Evolutionary conservation across 2,113 vertebrate genomes (phyloP), one percentile per base, ranked within the genome.

Genomic region (Trichomycterus rosablanca): DNA sequence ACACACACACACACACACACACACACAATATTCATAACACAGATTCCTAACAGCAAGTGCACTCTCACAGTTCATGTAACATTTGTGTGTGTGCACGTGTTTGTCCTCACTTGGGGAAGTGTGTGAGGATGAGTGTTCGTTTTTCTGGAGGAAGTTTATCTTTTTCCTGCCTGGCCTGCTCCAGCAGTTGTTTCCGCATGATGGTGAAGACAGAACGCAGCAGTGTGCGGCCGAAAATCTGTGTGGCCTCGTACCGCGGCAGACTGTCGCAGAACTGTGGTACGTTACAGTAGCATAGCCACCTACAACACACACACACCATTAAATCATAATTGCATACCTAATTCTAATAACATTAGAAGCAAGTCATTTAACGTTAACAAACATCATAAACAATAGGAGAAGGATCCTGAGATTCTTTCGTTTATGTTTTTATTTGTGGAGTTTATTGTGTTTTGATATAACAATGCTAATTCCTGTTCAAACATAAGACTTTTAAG

Each of bases 181-280:
- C 95, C 77, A 97, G 82, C 65, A 99, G 88, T 1, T 98, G 96
- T 15, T 95, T 87, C 61, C 95, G 90, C 95, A 99, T 97, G 3
- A 98, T 90, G 0, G 95, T 94, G 81, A 99, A 99, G 54, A 98
- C 94, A 0, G 96, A 94, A 53, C 93, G 93, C 52, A 99, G 82
- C 69, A 99, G 76, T 0, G 92, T 97, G 67, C 95, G 88, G 44
- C 96, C 96, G 0, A 98, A 99, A 69, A 97, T 92, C 87, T 95
- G 95, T 7, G 96, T 95, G 63, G 96, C 95, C 80, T 98, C 93
- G 52, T 97, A 93, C 24, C 92, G 89, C 57, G 94, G 95, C 60
- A 99, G 90, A 75, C 94, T 98, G 84, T 99, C 95, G 57, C 96
- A 99, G 87, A 96, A 98, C 86, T 97, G 96, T 44, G 96, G 96